Evolutionary conservation across 2,113 vertebrate species (phyloP).

Genomic region (Spilogale gracilis): DNA sequence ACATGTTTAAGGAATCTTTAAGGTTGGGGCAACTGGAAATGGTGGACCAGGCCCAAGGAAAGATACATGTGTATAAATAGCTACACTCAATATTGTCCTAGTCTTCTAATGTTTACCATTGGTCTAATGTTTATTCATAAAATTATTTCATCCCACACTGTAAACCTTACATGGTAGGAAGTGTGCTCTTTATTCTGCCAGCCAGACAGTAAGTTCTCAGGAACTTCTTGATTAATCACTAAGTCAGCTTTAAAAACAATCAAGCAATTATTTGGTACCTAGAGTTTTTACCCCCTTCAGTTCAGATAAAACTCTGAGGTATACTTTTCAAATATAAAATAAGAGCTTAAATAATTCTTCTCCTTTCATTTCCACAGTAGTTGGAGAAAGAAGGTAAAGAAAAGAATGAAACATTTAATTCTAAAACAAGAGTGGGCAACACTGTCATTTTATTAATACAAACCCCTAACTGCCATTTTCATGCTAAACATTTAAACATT

Average conservation of each 20-base stretch:
- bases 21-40: background rate
- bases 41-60: background rate
- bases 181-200: background rate
- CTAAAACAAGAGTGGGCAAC: background rate
- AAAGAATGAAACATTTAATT: constrained; percentile 14
- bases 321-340: constrained; percentile 13
- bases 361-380: background rate
- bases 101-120: background rate
- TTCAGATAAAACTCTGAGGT: background rate
- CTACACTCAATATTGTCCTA: background rate
- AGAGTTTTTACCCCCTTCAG: background rate
- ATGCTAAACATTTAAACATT: constrained; percentile 53
- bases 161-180: background rate
- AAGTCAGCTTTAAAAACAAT: constrained; percentile 17
- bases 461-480: constrained; percentile 25
- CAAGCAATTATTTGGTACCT: background rate
- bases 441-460: background rate
- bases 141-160: background rate
- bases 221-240: background rate
- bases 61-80: background rate
- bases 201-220: background rate
- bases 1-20: background rate
- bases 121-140: background rate
- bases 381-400: background rate
- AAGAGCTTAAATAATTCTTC: constrained; percentile 7